Base-by-base conservation (phyloP, 2,888 invertebrate genomes). In the Slavum lentiscoides region DNA sequence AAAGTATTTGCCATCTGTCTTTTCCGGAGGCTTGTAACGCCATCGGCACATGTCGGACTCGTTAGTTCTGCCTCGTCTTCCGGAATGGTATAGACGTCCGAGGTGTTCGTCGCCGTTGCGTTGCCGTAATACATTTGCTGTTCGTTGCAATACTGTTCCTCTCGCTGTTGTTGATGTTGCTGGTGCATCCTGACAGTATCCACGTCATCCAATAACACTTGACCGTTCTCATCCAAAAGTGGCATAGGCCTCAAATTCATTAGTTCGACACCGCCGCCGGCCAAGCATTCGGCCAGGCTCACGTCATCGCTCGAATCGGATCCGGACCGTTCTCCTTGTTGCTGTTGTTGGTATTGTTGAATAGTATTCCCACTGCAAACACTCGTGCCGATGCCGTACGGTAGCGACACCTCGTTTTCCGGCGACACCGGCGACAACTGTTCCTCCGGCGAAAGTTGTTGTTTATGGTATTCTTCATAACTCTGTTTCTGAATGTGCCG, bases 31-130 rank as follows among this genome's bases (percentile, higher is more conserved):
- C 87, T 87, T 83, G 87, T 87, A 62, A 87, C 87, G 82, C 87
- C 86, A 84, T 88, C 87, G 30, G 86, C 86, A 81, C 86, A 86
- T 64, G 87, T 87, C 49, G 88, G 88, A 83, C 87, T 87, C 76
- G 86, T 86, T 62, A 86, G 85, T 84, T 88, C 88, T 83, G 88
- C 87, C 84, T 88, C 88, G 84, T 88, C 88, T 84, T 88, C 88
- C 15, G 86, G 88, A 82, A 88, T 88, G 76, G 88, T 88, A 85
- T 88, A 88, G 53, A 88, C 88, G 84, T 88, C 88, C 23, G 67
- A 58, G 1, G 49, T 19, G 15, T 19, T 58, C 4, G 67, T 9
- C n/a, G 49, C 11, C 55, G 87, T 87, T n/a, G 87, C 87, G 83
- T 85, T 87, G 84, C 86, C 87, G 84, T 86, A 87, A 84, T 86